Conservation (phyloP, 1,140 invertebrate species). For the Drosophila ercepeae region DNA sequence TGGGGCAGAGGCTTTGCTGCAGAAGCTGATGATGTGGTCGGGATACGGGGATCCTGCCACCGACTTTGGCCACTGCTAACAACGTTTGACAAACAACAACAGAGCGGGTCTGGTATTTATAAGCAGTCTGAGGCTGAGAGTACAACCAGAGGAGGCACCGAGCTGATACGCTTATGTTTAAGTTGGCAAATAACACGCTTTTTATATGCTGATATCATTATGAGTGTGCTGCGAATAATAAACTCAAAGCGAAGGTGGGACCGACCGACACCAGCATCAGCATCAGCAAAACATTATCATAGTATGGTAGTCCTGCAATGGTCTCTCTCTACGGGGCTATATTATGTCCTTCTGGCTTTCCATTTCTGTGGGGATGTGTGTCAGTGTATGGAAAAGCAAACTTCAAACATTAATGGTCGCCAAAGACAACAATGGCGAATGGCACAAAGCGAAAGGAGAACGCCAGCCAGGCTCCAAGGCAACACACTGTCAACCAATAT, state of each 20-base stretch:
- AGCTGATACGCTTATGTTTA: conserved; percentile 37
- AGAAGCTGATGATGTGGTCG: conserved; percentile 33
- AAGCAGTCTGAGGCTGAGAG: neutral
- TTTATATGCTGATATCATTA: conserved; percentile 52
- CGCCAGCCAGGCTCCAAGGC: neutral
- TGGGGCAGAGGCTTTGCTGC: neutral
- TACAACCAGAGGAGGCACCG: too few relatives aligned
- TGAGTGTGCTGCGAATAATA: conserved; percentile 48
- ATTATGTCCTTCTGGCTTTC: neutral
- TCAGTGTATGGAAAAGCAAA: neutral
- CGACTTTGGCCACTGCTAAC: conserved; percentile 22
- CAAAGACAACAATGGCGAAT: conserved; percentile 9
- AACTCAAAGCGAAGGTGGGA: conserved; percentile 30
- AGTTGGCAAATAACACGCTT: conserved; percentile 56
- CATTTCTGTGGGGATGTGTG: neutral
- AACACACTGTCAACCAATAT: conserved; percentile 4
- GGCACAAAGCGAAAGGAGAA: neutral
- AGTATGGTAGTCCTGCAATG: conserved; percentile 16
- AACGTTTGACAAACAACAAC: conserved; percentile 48
- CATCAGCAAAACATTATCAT: conserved; percentile 29
- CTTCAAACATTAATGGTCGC: conserved; percentile 5
- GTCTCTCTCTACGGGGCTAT: too few relatives aligned
- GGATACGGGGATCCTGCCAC: neutral
- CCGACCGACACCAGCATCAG: too few relatives aligned
- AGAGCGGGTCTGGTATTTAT: conserved; percentile 14